These are phyloP conservation scores for Siniperca obscura DNA, from an alignment of 2,797 vertebrate species.

Conservation along the genomic window DNA sequence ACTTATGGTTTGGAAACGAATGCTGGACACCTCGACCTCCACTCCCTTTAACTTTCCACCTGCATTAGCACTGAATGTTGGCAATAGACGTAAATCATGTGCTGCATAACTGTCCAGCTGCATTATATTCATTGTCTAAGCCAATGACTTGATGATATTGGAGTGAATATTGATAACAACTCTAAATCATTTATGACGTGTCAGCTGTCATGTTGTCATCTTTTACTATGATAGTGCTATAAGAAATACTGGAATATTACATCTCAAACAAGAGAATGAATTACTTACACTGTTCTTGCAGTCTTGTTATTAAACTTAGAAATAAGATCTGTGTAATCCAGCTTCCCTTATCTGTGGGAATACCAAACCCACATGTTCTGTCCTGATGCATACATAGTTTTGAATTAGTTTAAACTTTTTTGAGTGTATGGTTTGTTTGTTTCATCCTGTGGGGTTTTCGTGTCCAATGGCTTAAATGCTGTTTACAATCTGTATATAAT, in stretches of 20 bases:
- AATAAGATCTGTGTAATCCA: not conserved
- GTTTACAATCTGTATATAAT: not conserved
- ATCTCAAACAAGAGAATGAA: not conserved
- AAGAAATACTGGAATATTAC: not conserved
- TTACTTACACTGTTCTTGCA: not conserved
- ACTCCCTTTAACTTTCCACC: too few relatives aligned
- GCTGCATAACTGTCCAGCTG: too few relatives aligned
- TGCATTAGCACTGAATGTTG: too few relatives aligned
- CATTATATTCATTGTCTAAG: too few relatives aligned
- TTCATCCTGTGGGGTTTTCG: not conserved
- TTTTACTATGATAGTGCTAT: not conserved
- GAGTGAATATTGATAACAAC: not conserved
- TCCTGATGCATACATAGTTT: not conserved
- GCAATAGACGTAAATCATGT: too few relatives aligned
- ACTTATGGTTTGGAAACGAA: too few relatives aligned
- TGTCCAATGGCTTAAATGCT: not conserved
- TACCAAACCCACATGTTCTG: not conserved
- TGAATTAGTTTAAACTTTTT: too few relatives aligned
- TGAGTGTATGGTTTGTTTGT: not conserved
- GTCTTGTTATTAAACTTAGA: not conserved
- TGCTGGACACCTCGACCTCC: too few relatives aligned
- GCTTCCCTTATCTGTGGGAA: not conserved
- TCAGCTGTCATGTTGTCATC: not conserved
- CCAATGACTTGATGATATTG: too few relatives aligned
- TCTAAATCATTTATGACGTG: too few relatives aligned